Conservation (phyloP, 1,140 invertebrate genomes). For the Bombyx mori region DNA sequence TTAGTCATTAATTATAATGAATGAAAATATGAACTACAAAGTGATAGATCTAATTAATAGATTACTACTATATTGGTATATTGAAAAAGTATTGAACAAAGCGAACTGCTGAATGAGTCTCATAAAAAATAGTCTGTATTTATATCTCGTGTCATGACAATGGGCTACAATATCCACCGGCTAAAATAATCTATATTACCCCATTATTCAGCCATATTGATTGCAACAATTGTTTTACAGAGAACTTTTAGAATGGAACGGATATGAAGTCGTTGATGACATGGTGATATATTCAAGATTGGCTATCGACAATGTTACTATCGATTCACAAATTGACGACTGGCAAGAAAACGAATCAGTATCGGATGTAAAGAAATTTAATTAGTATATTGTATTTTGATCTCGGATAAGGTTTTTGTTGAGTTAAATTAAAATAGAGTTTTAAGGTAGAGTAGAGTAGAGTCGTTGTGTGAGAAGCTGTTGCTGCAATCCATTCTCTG, state of each 20-base stretch:
- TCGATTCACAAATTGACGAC: slow-evolving; percentile 28
- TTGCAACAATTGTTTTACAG: slow-evolving; percentile 4
- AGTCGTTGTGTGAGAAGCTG: background rate
- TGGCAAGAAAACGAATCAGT: slow-evolving; percentile 37
- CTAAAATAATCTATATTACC: too few relatives aligned
- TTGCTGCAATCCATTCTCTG: too few relatives aligned
- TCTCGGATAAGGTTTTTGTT: background rate
- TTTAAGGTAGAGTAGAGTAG: background rate
- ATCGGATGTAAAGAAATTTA: slow-evolving; percentile 43
- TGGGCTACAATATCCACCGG: too few relatives aligned
- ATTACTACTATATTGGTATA: too few relatives aligned
- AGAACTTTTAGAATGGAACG: slow-evolving; percentile 56
- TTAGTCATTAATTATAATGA: too few relatives aligned
- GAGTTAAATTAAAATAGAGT: background rate
- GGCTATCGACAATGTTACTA: slow-evolving; percentile 25
- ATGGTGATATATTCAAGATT: slow-evolving; percentile 40
- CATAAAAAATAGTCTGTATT: too few relatives aligned
- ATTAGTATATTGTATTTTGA: background rate
- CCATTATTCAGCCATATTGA: too few relatives aligned
- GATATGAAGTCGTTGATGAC: slow-evolving; percentile 43
- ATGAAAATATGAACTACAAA: too few relatives aligned
- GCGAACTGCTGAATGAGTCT: too few relatives aligned
- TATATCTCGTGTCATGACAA: too few relatives aligned
- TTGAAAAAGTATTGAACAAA: too few relatives aligned
- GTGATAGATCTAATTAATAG: too few relatives aligned